Evolutionary conservation across 2,797 vertebrate genomes (phyloP), one percentile per base, ranked within the genome.

Genomic region (Clarias laeviceps): DNA sequence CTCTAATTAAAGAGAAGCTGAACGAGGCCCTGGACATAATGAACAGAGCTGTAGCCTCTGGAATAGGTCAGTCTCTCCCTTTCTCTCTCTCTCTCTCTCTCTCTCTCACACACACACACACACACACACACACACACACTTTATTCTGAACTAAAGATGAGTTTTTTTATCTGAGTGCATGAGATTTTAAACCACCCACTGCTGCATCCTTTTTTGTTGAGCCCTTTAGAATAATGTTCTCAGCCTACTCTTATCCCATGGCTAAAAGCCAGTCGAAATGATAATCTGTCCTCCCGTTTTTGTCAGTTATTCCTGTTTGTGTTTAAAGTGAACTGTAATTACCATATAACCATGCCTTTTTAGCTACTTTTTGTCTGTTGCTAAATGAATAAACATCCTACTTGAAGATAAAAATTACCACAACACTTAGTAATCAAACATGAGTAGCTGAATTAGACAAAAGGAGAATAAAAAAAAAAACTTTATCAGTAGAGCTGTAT

Each of bases 1-100:
- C 97, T 0, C 95, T 97, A 0, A 93, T 99, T 91, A 99, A 99
- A 92, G 98, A 99, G 89, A 98, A 99, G 86, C 99, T 99, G 82
- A 99, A 98, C 0, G 98, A 99, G 87, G 98, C 98, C 1, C 94
- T 99, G 1, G 97, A 99, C 80, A 97, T 99, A 91, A 99, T 99
- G 98, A 99, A 99, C 91, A 92, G 98, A 7, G 97, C 98, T 0
- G 98, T 99, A 85, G 97, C 98, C 62, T 96, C 98, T 79, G 98
- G 96, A 0, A 95, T 97, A 0, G 97, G 97, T 99, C 29, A 76
- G 50, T 83, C 6, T 64, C n/a, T 1, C 11, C 1, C 11, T 40
- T 4, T 34, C 18, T 37, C 8, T 62, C 57, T 17, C 22, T 61
- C 29, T 2, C 29, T 12, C 18, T n/a, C 34, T 5, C 29, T n/a